Evolutionary conservation across 2,888 invertebrate genomes (phyloP), one percentile per base, ranked within the genome.

Genomic region (Apomyelois bistriatella): DNA sequence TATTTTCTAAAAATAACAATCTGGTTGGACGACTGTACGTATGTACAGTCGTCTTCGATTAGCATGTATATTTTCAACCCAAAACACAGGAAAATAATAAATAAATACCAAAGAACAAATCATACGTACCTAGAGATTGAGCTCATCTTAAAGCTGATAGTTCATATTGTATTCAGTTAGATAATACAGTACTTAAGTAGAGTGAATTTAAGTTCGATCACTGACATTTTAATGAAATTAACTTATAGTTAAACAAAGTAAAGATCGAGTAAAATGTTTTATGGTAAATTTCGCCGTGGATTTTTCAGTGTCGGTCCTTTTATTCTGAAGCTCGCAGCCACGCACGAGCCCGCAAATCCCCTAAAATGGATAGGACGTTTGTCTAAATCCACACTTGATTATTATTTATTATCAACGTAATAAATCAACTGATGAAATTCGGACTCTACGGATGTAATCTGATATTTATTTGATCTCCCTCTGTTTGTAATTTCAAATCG

Each of bases 291-390:
- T 67, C 61, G 62, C 59, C 60, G 60, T 38, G 58, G 61, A 62
- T 68, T 66, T 59, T 62, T 59, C 66, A 55, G 57, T 65, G 66
- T 59, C 59, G 65, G 60, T 64, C 75, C 75, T 55, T 46, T 72
- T 72, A 80, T 84, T 83, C 74, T 70, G 74, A 81, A 79, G 54
- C 50, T 52, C 53, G 52, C 51, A 43, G 81, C 82, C 64, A 65
- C 82, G 77, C 82, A 78, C 70, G 64, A 71, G 65, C 66, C 70
- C 70, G 65, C 74, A 84, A 85, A 86, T 84, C 86, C 84, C 81
- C 81, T 83, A 85, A 80, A 85, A 85, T 83, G 82, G 84, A 85
- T 81, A 81, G 78, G 81, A 84, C 81, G 79, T 82, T 83, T 80
- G 77, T 77, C 72, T 72, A 84, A 84, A 86, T 83, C 86, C 84